Base-by-base conservation (phyloP, 2,113 vertebrate genomes). In the zebrafish (Danio rerio) region DNA sequence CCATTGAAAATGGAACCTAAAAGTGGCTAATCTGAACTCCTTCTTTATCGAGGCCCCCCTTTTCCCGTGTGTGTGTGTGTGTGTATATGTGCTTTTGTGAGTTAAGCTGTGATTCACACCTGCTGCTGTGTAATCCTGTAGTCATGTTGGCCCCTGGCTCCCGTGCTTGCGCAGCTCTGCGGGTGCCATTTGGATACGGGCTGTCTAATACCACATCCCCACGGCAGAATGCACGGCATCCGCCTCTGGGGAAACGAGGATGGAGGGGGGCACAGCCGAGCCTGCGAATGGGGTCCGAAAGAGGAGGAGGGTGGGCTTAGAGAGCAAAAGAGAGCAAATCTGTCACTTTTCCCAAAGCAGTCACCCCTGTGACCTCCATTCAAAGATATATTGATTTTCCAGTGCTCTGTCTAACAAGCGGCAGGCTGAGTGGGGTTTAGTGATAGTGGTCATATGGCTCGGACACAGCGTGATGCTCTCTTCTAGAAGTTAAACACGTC, bases 311-410 rank as follows among this genome's bases (percentile, higher is more conserved):
- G 88, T 89, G 86, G 91, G 89, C 93, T 94, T 93, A 91, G 89
- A 87, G 90, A 94, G 93, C 91, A 93, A 93, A 93, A 92, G 92
- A 94, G 92, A 93, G 93, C 93, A 95, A 94, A 95, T 95, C 94
- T 94, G 93, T 94, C 93, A 94, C 93, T 92, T 94, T 91, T 94
- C 93, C 92, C 93, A 90, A 90, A 93, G 91, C 92, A 93, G 93
- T 91, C 91, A 93, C 92, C 94, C 93, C 92, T 92, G 91, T 94
- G 94, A 94, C 94, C 94, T 93, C 93, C 92, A 94, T 95, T 94
- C 93, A 95, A 93, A 94, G 93, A 93, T 93, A 91, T 94, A 95
- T 95, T 94, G 94, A 95, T 95, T 94, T 91, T 88, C 76, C 80
- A 76, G 78, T 73, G 87, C 89, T 85, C 71, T 80, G 90, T 88